Base-by-base conservation (phyloP, 1,140 invertebrate genomes). In the Drosophila murphyi region DNA sequence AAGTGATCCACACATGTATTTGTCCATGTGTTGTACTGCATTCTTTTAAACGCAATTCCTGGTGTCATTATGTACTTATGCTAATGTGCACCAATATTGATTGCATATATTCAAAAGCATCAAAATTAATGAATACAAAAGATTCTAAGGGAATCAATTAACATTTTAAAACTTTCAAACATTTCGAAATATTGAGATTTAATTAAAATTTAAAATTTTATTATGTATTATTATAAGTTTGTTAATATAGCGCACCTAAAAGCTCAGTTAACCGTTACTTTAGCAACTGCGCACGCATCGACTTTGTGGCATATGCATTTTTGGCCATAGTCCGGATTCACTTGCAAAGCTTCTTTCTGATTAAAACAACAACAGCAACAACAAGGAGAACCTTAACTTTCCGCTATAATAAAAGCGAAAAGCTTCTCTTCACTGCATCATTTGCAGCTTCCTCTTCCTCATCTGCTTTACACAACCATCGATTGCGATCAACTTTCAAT, bases 401-500 rank as follows among this genome's bases (percentile, higher is more conserved):
- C 10, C 56, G 56, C 56, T 52, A 43, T 39, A 61, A 29, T 31
- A 31, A 37, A 28, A 72, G 31, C 37, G 51, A 52, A 62, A 51
- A 29, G 39, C 2, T 43, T 43, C 35, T 43, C 39, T 43, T n/a
- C 39, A 5, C 65, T 34, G 45, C 55, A 48, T 37, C 29, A 28
- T 61, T 37, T 39, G 41, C 4, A 37, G 35, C 63, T 34, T 32
- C 55, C 20, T 41, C 35, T 68, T 48, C 41, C 34, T 34, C 34
- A 43, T 43, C 55, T 54, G 59, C 55, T 54, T 39, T 43, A n/a
- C 29, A 12, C 29, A 12, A 51, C 54, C 75, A 72, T 70, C 76
- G 76, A 82, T 73, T 83, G 76, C 72, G 50, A 60, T 74, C 43
- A 77, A 87, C 82, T 87, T 88, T 87, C 83, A 62, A 65, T 87